Base-by-base conservation (phyloP, 30 jellyfish, hydroid and myxozoan species). In the Hydra vulgaris region DNA sequence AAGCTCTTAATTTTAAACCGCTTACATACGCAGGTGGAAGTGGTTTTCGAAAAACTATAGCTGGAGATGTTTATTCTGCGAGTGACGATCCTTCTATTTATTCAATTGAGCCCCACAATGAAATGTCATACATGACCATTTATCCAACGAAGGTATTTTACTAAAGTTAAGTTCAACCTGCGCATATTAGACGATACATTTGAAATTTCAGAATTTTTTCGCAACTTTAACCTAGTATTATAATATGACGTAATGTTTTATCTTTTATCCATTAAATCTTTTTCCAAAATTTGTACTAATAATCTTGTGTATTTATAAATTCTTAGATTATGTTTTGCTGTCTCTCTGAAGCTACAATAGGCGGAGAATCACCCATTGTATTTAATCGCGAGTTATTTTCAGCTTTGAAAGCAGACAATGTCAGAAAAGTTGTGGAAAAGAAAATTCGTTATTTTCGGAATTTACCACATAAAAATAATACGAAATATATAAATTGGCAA, bases 31-130 rank as follows among this genome's bases (percentile, higher is more conserved):
- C 71, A 0, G 89, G 94, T 0, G 97, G 97, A 7, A 85, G 87
- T 68, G 97, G 85, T 21, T 81, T 80, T 54, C 84, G 97, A 53
- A 89, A 85, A 24, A 61, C 69, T 19, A 72, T 85, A 1, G 40
- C 77, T n/a, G 68, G 86, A 18, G 78, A 77, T 67, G 88, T 89
- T n/a, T 89, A 89, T 26, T 71, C 90, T 0, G 95, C 97, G 8
- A 89, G 97, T 40, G 95, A 83, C 27, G 97, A 89, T 23, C 97
- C 97, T 18, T 89, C 94, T n/a, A 89, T 72, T 7, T 89, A 81
- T 78, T 73, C 91, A 27, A 89, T 89, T 23, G 97, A 89, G 74
- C 86, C 92, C 66, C 97, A 89, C 82, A 89, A 89, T 27, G 97
- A 89, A 66, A 74, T 89, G 97, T 89, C 97, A 12, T 85, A 85